These are phyloP conservation scores for Anagrus nilaparvatae DNA, from an alignment of 1,140 invertebrate species.

Conservation along the genomic window DNA sequence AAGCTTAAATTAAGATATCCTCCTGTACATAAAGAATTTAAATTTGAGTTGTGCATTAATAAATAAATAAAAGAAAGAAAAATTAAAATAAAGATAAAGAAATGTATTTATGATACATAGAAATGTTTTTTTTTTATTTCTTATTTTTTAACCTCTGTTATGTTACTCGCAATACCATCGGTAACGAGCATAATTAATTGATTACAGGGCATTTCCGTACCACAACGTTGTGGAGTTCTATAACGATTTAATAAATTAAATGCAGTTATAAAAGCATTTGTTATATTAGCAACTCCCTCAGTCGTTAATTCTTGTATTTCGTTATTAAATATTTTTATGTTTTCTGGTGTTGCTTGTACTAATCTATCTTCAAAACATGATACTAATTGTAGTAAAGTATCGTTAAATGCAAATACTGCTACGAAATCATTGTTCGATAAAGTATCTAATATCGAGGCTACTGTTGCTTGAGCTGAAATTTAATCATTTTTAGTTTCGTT, in stretches of 20 bases:
- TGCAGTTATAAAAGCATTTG: constrained; percentile 70
- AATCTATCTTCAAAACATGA: constrained; percentile 73
- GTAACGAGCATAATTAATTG: constrained; percentile 98
- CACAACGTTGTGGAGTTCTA: constrained; percentile 46
- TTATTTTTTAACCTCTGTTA: constrained; percentile 60
- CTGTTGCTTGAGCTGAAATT: constrained; percentile 55
- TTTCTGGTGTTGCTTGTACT: constrained; percentile 88
- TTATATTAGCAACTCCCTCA: constrained; percentile 77
- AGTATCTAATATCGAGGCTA: constrained; percentile 82
- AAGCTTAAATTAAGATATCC: no score
- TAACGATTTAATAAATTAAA: constrained; percentile 74
- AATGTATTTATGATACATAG: no score
- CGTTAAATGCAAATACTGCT: constrained; percentile 76
- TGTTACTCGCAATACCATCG: constrained; percentile 87
- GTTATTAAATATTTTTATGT: constrained; percentile 67
- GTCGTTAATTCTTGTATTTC: constrained; percentile 58
- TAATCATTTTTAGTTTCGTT: constrained; percentile 4
- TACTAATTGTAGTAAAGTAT: constrained; percentile 55
- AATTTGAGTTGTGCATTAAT: no score
- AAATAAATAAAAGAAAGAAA: no score
- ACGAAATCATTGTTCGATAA: constrained; percentile 97
- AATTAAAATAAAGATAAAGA: no score
- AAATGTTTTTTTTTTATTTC: no score
- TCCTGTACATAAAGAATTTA: no score
- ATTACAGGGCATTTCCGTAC: constrained; percentile 64